Percentiles rank a stretch among this genome's conserved stretches.
Evolutionary conservation across 2,797 vertebrate genomes (phyloP).

Genomic region (Margarornis squamiger): DNA sequence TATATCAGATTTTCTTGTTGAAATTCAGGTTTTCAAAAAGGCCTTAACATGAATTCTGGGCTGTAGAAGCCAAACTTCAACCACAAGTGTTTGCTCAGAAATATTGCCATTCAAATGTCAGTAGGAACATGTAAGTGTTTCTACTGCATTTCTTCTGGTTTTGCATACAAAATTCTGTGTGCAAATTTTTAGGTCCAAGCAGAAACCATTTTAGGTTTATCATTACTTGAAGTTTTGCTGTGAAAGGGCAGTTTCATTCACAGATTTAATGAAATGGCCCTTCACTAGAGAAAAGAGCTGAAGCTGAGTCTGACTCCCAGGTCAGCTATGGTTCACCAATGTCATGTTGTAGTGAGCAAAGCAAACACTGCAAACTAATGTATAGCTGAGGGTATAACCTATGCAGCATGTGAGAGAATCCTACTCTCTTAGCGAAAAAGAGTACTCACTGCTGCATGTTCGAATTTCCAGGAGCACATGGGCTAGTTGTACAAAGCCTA

Average conservation of each 20-base stretch:
- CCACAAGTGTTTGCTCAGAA: background rate
- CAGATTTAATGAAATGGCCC: background rate
- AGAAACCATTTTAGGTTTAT: background rate
- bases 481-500: background rate
- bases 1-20: background rate
- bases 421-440: background rate
- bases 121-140: background rate
- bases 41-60: background rate
- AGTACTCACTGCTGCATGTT: background rate
- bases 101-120: background rate
- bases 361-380: background rate
- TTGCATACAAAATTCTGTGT: background rate
- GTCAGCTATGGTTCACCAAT: background rate
- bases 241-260: background rate
- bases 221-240: background rate
- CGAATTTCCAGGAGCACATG: background rate
- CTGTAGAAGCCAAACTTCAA: background rate
- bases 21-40: background rate
- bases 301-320: background rate
- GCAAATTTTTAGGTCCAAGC: background rate
- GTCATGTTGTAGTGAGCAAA: background rate
- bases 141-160: background rate
- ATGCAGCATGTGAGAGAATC: background rate
- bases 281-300: background rate
- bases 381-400: background rate